Evolutionary conservation across 2,888 invertebrate species (phyloP).

Genomic region (Anoncus sp.): DNA sequence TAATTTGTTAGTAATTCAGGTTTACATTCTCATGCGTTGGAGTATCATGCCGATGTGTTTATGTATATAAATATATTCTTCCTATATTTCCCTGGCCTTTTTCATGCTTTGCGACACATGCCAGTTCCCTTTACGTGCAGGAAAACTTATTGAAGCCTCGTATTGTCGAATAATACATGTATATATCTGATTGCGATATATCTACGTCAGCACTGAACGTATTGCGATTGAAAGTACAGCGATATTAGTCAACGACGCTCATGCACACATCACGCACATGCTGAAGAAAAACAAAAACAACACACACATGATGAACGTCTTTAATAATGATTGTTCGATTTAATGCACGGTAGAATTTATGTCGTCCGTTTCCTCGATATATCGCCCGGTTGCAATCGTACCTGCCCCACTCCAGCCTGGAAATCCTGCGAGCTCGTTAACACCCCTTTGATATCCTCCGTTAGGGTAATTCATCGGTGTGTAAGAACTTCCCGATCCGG

Average conservation of each 20-base stretch:
- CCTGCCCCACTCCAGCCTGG: slow-evolving; percentile 61
- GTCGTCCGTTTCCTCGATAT: slow-evolving; percentile 49
- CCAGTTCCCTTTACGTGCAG: slow-evolving; percentile 28
- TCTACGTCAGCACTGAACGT: slow-evolving; percentile 9
- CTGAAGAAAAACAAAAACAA: slow-evolving; percentile 16
- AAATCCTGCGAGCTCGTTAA: slow-evolving; percentile 58
- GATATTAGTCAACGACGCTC: slow-evolving; percentile 43
- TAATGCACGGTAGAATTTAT: slow-evolving; percentile 47
- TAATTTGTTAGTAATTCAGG: slow-evolving; percentile 33
- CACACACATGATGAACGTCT: slow-evolving; percentile 29
- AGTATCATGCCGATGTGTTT: slow-evolving; percentile 48
- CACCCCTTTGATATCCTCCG: slow-evolving; percentile 56
- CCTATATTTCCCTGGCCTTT: neutral
- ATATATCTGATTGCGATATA: slow-evolving; percentile 3
- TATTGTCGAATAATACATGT: slow-evolving; percentile 13
- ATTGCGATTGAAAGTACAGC: slow-evolving; percentile 18
- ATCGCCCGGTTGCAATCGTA: slow-evolving; percentile 57
- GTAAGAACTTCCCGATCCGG: slow-evolving; percentile 53
- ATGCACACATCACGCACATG: slow-evolving; percentile 48
- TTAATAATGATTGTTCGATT: slow-evolving; percentile 50
- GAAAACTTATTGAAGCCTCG: slow-evolving; percentile 7
- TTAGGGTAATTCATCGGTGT: slow-evolving; percentile 59
- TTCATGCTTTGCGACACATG: slow-evolving; percentile 38
- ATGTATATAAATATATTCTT: slow-evolving; percentile 3
- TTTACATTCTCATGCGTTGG: slow-evolving; percentile 41